phyloP scores from a whole-genome alignment of 1,140 invertebrate species.

The Drosophila pectinifera region DNA sequence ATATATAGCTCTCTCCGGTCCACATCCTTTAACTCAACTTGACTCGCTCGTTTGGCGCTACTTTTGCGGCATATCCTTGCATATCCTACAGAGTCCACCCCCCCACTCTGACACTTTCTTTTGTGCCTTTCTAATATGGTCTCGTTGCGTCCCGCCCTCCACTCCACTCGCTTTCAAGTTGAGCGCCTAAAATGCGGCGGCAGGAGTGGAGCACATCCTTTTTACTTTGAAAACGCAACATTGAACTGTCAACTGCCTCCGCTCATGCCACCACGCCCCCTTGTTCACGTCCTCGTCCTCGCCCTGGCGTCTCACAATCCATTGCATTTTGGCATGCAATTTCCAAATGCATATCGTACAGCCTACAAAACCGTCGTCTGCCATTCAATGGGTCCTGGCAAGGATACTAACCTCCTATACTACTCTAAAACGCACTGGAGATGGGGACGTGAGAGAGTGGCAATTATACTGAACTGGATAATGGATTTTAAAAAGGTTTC shows the following conservation, averaged over 20 bases:
- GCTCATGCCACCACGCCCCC: neutral
- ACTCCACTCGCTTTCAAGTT: conserved; percentile 48
- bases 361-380: conserved; percentile 16
- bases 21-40: conserved; percentile 56
- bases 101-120: conserved; percentile 54
- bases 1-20: neutral
- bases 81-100: conserved; percentile 20
- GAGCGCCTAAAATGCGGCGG: conserved; percentile 69
- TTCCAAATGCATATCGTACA: conserved; percentile 64
- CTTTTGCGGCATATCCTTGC: conserved; percentile 60
- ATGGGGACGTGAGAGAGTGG: neutral
- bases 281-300: conserved; percentile 2
- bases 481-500: neutral
- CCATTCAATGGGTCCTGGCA: neutral
- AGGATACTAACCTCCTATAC: too few species aligned
- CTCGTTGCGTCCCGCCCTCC: conserved; percentile 16
- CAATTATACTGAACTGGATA: neutral
- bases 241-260: conserved; percentile 75
- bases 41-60: conserved; percentile 70
- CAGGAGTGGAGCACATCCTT: conserved; percentile 42
- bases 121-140: conserved; percentile 53
- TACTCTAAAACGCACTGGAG: neutral
- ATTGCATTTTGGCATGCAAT: conserved; percentile 77
- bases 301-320: conserved; percentile 36
- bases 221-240: conserved; percentile 73